Percentiles rank a stretch among this genome's conserved stretches.
These are phyloP conservation scores for Calcarius lapponicus DNA, from an alignment of 2,797 vertebrate genomes.

Conservation along the genomic window DNA sequence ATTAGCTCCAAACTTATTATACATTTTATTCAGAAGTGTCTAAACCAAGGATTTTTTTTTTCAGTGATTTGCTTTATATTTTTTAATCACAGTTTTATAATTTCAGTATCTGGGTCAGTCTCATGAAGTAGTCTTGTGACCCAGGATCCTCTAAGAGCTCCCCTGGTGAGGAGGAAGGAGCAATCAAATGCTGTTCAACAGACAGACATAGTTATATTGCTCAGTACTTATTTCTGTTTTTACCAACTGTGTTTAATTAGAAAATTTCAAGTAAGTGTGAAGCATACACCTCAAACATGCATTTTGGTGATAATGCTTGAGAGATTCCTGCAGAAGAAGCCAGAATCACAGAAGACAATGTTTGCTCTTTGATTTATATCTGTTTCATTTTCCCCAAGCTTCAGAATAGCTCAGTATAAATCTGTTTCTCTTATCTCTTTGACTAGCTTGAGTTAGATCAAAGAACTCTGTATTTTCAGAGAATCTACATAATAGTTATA, in stretches of 20 bases:
- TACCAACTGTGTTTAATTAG: background rate
- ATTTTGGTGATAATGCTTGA: background rate
- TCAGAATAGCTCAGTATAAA: background rate
- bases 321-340: background rate
- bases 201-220: background rate
- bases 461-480: background rate
- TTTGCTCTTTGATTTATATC: background rate
- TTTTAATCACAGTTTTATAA: background rate
- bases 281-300: background rate
- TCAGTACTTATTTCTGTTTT: background rate
- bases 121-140: background rate
- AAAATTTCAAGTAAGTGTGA: background rate
- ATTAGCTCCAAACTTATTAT: background rate
- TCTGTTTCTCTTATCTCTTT: background rate
- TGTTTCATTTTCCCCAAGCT: background rate
- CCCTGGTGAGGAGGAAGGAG: background rate
- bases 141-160: background rate
- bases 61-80: rapidly evolving
- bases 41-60: background rate
- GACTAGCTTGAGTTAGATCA: background rate
- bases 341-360: background rate
- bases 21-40: background rate
- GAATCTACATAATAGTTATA: background rate
- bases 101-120: background rate
- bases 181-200: background rate